Evolutionary conservation across 2,113 vertebrate genomes (phyloP).

Genomic region (Scophthalmus maximus): DNA sequence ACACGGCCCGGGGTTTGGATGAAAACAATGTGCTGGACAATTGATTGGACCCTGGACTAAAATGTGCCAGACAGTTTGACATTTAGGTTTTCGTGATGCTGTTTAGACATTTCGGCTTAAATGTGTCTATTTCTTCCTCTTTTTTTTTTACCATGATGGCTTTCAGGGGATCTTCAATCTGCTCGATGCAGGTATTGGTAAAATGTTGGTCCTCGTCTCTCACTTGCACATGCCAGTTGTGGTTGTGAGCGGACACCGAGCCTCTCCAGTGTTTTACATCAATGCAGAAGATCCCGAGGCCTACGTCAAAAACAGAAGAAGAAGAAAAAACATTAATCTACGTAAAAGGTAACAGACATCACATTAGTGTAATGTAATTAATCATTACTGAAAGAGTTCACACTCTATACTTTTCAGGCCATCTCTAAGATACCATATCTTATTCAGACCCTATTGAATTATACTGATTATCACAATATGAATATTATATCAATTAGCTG

Average conservation of each 20-base stretch:
- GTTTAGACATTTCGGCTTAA: conserved; percentile 9
- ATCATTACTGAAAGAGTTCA: no score
- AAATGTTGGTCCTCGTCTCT: conserved; percentile 75
- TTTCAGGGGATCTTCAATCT: conserved; percentile 79
- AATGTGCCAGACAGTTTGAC: conserved; percentile 61
- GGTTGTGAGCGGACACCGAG: conserved; percentile 57
- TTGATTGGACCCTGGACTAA: conserved; percentile 58
- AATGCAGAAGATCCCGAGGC: conserved; percentile 81
- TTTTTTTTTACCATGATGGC: conserved; percentile 75
- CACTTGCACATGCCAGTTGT: conserved; percentile 77
- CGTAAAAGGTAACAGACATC: no score
- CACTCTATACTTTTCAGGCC: no score
- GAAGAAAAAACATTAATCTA: not conserved
- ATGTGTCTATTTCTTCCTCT: not conserved
- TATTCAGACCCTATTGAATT: not conserved
- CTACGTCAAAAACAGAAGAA: conserved; percentile 48
- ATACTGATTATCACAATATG: not conserved
- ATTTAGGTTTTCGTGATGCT: conserved; percentile 43
- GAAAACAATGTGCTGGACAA: conserved; percentile 61
- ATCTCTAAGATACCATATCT: no score
- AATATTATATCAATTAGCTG: not conserved
- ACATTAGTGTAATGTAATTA: not conserved
- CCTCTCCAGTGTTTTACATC: conserved; percentile 81
- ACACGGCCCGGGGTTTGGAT: conserved; percentile 46
- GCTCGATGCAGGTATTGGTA: conserved; percentile 75